phyloP scores from a whole-genome alignment of 2,113 vertebrate genomes.

The Phrynosoma platyrhinos region DNA sequence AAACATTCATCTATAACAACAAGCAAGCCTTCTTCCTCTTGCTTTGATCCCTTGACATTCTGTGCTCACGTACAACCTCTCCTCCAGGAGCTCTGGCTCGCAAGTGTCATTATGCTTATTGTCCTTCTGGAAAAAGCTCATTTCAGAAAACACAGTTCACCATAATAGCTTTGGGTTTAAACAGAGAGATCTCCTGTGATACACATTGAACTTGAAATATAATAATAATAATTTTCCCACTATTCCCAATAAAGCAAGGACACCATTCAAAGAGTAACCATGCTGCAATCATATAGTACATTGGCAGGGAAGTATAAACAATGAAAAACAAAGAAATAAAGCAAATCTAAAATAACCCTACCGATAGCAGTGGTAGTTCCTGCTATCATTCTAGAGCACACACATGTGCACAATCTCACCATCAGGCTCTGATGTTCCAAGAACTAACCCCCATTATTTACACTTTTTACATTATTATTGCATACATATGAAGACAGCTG shows the following conservation, averaged over 20 bases:
- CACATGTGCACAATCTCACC: slow-evolving; percentile 41
- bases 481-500: slow-evolving; percentile 36
- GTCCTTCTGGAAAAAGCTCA: slow-evolving; percentile 33
- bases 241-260: slow-evolving; percentile 34
- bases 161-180: slow-evolving; percentile 50
- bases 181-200: slow-evolving; percentile 45
- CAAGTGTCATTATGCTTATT: slow-evolving; percentile 30
- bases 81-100: slow-evolving; percentile 16
- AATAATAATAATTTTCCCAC: slow-evolving; percentile 41
- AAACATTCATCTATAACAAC: slow-evolving; percentile 36
- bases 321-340: slow-evolving; percentile 42
- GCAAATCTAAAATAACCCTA: slow-evolving; percentile 24
- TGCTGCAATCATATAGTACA: slow-evolving; percentile 31
- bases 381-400: slow-evolving; percentile 23
- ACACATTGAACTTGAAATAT: slow-evolving; percentile 56
- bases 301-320: slow-evolving; percentile 9
- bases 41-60: slow-evolving; percentile 10
- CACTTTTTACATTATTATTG: slow-evolving; percentile 53
- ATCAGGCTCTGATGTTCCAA: not conserved
- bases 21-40: slow-evolving; percentile 2
- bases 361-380: not conserved
- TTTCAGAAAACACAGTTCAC: slow-evolving; percentile 44
- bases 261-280: slow-evolving; percentile 18
- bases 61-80: not conserved
- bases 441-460: slow-evolving; percentile 38